Percentiles rank a stretch among this genome's conserved stretches.
These are phyloP conservation scores for Geodia barretti DNA, from an alignment of 37 sponge, comb jelly and placozoan genomes.

Conservation along the genomic window DNA sequence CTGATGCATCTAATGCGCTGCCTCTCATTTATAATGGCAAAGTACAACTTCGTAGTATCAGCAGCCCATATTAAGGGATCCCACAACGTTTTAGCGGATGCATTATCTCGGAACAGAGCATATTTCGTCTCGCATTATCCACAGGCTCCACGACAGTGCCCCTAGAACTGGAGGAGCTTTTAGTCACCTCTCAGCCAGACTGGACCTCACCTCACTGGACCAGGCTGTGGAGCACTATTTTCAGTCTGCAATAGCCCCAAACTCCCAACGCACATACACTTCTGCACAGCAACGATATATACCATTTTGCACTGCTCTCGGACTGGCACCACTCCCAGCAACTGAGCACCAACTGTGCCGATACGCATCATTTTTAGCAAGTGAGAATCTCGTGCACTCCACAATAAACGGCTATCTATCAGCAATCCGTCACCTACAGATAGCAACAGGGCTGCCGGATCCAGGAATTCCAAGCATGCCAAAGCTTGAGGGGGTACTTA, in stretches of 20 bases:
- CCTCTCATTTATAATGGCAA: conserved; percentile 7
- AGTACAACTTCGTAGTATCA: neutral
- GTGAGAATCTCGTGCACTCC: neutral
- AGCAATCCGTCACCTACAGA: conserved; percentile 12
- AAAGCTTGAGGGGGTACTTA: neutral
- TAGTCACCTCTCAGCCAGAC: neutral
- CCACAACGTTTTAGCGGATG: conserved; percentile 19
- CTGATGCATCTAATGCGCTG: conserved; percentile 46
- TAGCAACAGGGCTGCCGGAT: neutral
- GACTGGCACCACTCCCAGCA: neutral
- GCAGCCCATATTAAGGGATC: conserved; percentile 9
- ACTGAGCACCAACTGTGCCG: conserved; percentile 4
- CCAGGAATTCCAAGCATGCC: neutral
- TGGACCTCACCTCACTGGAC: conserved; percentile 46
- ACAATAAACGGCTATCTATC: conserved; percentile 16
- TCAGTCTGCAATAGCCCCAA: conserved; percentile 8
- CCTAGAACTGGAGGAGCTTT: conserved; percentile 5
- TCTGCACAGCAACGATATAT: conserved; percentile 9
- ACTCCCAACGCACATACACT: conserved; percentile 13
- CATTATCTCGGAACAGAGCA: conserved; percentile 4
- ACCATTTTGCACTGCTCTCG: neutral
- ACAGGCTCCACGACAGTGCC: too few species aligned
- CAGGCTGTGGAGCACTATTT: conserved; percentile 16
- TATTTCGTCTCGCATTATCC: conserved; percentile 9
- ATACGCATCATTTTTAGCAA: neutral